These are phyloP conservation scores for Tuta absoluta DNA, from an alignment of 2,888 invertebrate genomes.

Conservation along the genomic window DNA sequence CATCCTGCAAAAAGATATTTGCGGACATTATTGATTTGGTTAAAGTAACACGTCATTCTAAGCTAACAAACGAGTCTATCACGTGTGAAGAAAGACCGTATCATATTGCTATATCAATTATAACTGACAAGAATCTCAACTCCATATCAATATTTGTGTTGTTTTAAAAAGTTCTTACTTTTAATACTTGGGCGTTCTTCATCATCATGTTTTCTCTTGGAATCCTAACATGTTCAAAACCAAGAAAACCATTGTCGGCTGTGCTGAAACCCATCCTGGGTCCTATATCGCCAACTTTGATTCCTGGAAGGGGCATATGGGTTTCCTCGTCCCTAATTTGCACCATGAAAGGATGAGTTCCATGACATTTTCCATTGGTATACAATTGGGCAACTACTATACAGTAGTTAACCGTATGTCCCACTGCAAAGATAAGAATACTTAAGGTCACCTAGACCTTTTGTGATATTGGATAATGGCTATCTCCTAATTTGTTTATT, in stretches of 20 bases:
- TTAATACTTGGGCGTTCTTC: constrained; percentile 91
- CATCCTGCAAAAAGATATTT: constrained; percentile 86
- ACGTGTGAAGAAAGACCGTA: constrained; percentile 5
- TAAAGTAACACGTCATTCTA: too few relatives aligned
- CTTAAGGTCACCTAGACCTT: not conserved
- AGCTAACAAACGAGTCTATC: too few relatives aligned
- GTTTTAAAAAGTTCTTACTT: constrained; percentile 42
- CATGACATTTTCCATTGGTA: constrained; percentile 89
- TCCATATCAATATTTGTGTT: too few relatives aligned
- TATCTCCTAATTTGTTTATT: too few relatives aligned
- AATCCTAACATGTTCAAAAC: constrained; percentile 90
- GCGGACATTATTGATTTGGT: too few relatives aligned
- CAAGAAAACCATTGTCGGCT: constrained; percentile 94
- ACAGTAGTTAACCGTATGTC: constrained; percentile 94
- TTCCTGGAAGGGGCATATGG: constrained; percentile 90
- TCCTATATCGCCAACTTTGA: constrained; percentile 96
- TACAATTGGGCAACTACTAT: constrained; percentile 94
- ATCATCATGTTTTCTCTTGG: constrained; percentile 93
- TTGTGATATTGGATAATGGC: not conserved
- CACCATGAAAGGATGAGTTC: constrained; percentile 94
- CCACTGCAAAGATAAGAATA: constrained; percentile 83
- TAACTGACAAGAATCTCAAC: too few relatives aligned
- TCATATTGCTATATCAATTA: not conserved
- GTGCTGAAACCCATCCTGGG: constrained; percentile 94
- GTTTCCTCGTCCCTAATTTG: constrained; percentile 92